A percentile compares a stretch with the other conserved stretches of the same genome.
phyloP scores from a whole-genome alignment of 2,797 vertebrate genomes.

The Diplodus puntazzo region DNA sequence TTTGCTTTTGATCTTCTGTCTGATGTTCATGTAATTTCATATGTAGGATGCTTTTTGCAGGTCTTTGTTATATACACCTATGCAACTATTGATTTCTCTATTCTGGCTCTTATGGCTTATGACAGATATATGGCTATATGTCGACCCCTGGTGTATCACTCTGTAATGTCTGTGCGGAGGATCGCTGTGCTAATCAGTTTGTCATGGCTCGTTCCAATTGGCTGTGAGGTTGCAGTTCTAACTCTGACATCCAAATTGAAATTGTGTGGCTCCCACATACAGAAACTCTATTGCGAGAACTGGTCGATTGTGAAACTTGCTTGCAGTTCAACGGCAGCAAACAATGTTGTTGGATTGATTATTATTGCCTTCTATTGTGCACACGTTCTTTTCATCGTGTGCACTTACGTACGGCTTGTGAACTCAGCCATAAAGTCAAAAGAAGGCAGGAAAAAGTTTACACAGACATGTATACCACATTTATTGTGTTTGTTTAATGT shows the following conservation, averaged over 20 bases:
- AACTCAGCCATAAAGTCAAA: constrained; percentile 30
- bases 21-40: constrained; percentile 49
- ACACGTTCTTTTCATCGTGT: constrained; percentile 52
- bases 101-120: constrained; percentile 69
- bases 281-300: constrained; percentile 74
- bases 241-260: constrained; percentile 15
- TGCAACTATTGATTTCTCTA: constrained; percentile 48
- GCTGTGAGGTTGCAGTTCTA: neutral
- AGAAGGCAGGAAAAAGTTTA: constrained; percentile 68
- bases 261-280: constrained; percentile 62
- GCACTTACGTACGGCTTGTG: constrained; percentile 63
- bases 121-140: constrained; percentile 76
- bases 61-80: constrained; percentile 60
- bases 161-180: constrained; percentile 52
- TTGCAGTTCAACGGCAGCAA: constrained; percentile 27
- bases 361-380: constrained; percentile 40
- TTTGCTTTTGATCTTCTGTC: constrained; percentile 59
- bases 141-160: constrained; percentile 68
- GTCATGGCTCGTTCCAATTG: constrained; percentile 51
- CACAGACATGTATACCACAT: constrained; percentile 79
- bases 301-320: constrained; percentile 66
- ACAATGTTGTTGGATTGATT: constrained; percentile 44
- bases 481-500: constrained; percentile 71
- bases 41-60: constrained; percentile 52
- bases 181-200: constrained; percentile 28